A percentile compares a stretch with the other conserved stretches of the same genome.
Evolutionary conservation across 2,888 invertebrate species (phyloP).

Genomic region (Pristionchus exspectatus): DNA sequence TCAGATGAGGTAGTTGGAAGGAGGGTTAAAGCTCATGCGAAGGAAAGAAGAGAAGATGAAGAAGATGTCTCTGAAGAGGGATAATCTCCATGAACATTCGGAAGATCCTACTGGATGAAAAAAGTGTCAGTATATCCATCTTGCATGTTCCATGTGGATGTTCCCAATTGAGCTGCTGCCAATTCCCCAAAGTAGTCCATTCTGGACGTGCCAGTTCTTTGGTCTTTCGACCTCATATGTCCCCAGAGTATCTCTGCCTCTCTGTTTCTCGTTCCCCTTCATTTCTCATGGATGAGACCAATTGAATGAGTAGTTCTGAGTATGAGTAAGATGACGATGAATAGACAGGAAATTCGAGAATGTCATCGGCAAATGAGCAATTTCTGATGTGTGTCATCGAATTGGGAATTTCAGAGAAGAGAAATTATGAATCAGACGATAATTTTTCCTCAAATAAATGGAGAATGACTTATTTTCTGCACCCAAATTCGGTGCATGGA

Average conservation of each 20-base stretch:
- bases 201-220: neutral
- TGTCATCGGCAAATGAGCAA: neutral
- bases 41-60: neutral
- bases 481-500: neutral
- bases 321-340: constrained; percentile 37
- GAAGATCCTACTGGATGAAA: neutral
- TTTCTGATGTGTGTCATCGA: constrained; percentile 29
- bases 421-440: neutral
- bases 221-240: constrained; percentile 30
- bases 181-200: constrained; percentile 7
- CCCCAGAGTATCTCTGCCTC: neutral
- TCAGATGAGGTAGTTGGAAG: constrained; percentile 37
- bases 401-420: neutral
- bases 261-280: constrained; percentile 13
- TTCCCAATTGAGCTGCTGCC: too few species aligned
- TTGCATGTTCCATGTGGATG: neutral
- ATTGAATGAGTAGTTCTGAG: constrained; percentile 17
- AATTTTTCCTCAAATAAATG: neutral
- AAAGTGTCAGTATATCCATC: neutral
- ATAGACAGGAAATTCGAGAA: constrained; percentile 16
- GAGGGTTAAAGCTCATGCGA: constrained; percentile 21
- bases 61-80: constrained; percentile 13
- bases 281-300: constrained; percentile 28
- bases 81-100: neutral
- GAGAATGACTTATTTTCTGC: neutral